phyloP scores from a whole-genome alignment of 2,113 vertebrate genomes.

The Myxocyprinus asiaticus region DNA sequence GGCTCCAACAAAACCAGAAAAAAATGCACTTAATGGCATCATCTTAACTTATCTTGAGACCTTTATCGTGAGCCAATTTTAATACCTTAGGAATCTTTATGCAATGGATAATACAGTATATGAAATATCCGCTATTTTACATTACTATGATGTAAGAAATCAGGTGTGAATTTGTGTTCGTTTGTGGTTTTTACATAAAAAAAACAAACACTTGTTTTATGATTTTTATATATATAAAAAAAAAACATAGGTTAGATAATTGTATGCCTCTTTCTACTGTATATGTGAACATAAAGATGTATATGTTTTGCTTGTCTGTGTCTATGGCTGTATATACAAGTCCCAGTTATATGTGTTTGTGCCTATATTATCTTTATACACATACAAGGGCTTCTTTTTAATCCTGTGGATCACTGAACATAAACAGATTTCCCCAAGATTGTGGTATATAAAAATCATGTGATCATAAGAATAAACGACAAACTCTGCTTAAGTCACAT shows the following conservation, averaged over 20 bases:
- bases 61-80: constrained; percentile 23
- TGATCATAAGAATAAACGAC: constrained; percentile 52
- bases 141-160: constrained; percentile 7
- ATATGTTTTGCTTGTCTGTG: constrained; percentile 18
- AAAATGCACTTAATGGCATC: constrained; percentile 37
- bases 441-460: constrained; percentile 46
- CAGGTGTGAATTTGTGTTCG: constrained; percentile 25
- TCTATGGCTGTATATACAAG: constrained; percentile 30
- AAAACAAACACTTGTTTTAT: constrained; percentile 44
- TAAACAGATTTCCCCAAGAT: constrained; percentile 35
- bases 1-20: not conserved
- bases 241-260: not conserved
- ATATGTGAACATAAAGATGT: constrained; percentile 41
- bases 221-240: not conserved
- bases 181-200: constrained; percentile 41
- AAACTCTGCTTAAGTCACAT: constrained; percentile 28
- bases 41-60: constrained; percentile 35
- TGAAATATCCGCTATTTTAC: not conserved
- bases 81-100: constrained; percentile 47
- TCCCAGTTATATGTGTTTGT: constrained; percentile 26
- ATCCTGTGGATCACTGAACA: constrained; percentile 57
- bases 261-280: constrained; percentile 52
- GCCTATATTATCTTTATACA: constrained; percentile 40
- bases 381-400: constrained; percentile 47
- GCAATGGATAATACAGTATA: not conserved